phyloP scores from a whole-genome alignment of 2,888 invertebrate genomes.

The Mylabris sibirica region DNA sequence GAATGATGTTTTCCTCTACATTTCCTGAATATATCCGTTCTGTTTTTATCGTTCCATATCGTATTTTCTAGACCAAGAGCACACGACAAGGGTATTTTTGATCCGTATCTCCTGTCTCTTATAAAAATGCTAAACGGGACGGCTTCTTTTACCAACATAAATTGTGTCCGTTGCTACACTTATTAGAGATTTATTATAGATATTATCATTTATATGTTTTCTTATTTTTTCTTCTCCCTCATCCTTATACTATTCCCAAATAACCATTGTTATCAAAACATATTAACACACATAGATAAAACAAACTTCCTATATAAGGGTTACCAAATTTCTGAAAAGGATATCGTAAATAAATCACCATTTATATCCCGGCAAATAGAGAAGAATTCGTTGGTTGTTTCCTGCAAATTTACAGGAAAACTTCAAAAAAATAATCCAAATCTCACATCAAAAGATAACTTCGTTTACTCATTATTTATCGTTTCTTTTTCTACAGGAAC shows the following conservation, averaged over 20 bases:
- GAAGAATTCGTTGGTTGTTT: background rate
- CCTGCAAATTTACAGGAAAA: background rate
- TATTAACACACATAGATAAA: conserved; percentile 10
- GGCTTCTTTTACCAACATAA: conserved; percentile 31
- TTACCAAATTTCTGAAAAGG: background rate
- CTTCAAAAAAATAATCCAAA: background rate
- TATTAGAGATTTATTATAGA: conserved; percentile 48
- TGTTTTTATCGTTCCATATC: conserved; percentile 46
- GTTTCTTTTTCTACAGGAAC: background rate
- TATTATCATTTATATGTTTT: conserved; percentile 44
- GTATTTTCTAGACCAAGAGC: conserved; percentile 46
- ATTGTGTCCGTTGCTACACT: conserved; percentile 15
- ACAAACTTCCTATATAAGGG: background rate
- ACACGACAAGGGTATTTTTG: conserved; percentile 48
- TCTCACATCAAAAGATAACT: background rate
- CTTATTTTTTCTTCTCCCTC: conserved; percentile 18
- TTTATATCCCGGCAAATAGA: background rate
- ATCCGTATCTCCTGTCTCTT: conserved; percentile 45
- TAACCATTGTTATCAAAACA: conserved; percentile 7
- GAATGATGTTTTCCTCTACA: conserved; percentile 30
- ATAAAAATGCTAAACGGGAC: conserved; percentile 50
- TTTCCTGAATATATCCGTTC: conserved; percentile 41
- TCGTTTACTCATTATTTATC: background rate
- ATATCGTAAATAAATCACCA: background rate
- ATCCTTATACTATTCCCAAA: background rate